These are phyloP conservation scores for Pristionchus pacificus DNA, from an alignment of 1,140 invertebrate species.

Conservation along the genomic window DNA sequence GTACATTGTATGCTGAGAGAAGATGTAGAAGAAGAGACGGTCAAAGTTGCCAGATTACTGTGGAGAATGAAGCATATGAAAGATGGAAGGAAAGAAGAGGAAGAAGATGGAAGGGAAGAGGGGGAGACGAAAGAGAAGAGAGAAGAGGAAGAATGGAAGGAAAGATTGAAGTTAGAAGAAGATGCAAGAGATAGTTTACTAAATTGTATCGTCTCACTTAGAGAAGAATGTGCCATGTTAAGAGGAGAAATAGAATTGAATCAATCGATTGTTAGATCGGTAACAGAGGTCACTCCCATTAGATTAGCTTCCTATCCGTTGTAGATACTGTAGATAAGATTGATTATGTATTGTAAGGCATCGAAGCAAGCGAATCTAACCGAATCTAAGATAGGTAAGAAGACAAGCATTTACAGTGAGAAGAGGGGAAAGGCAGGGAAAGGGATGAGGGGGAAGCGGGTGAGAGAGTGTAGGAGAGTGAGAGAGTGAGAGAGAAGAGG, in stretches of 20 bases:
- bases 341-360: no score
- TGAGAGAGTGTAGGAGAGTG: no score
- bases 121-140: neutral
- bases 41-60: constrained; percentile 10
- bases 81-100: neutral
- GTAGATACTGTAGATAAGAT: no score
- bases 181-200: constrained; percentile 9
- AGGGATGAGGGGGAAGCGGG: no score
- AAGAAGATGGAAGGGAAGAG: neutral
- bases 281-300: neutral
- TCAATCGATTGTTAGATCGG: neutral
- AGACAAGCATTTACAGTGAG: no score
- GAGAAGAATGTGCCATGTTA: constrained; percentile 17
- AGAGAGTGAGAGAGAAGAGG: no score
- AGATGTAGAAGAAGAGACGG: constrained; percentile 19
- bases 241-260: constrained; percentile 25
- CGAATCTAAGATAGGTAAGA: no score
- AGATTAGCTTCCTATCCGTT: no score
- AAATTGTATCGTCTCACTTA: constrained; percentile 9
- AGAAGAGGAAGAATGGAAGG: neutral
- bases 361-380: no score
- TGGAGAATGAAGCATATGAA: constrained; percentile 10
- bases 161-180: constrained; percentile 17
- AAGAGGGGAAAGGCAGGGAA: no score
- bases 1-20: constrained; percentile 22